Evolutionary conservation across 53 echinoderm and acorn worm genomes (phyloP), one percentile per base, ranked within the genome.

Genomic region (Zoroaster sp.): DNA sequence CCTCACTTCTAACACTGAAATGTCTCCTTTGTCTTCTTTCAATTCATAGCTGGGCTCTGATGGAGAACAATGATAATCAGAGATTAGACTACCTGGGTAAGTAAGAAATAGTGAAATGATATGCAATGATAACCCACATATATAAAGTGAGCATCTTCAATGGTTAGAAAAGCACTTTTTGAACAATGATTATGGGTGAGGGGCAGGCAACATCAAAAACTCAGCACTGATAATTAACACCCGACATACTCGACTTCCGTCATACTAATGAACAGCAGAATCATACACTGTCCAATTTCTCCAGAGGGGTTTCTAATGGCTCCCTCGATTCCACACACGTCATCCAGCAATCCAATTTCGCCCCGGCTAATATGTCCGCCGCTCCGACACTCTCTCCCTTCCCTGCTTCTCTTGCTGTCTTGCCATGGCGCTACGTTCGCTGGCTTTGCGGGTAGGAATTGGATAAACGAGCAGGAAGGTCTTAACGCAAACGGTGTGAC

Each of bases 261-360:
- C 51, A 38, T 70, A 85, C 85, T 85, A 85, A 85, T 85, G 69
- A 85, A 85, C 70, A 49, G 44, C 35, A 69, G 85, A 70, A 66
- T 85, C 85, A 69, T 71, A 85, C 67, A 70, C 85, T 85, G 69
- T 85, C 36, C 85, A 85, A 69, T 85, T 85, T 70, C 85, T 85
- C 85, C 49, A 51, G 72, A 70, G 85, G 72, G 47, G 70, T 17
- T 36, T 3, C 85, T 85, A 85, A 85, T 85, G 85, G 85, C 85
- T 85, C 85, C 85, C 85, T 66, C 85, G 85, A 85, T 85, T 85
- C 85, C 85, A 71, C 43, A 85, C 85, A 85, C 85, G 85, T 85
- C 85, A 85, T 85, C 85, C 71, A 11, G 34, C 85, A 85, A 85
- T 85, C 85, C 85, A 85, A 85, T 85, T 85, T 70, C 52, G 44